A percentile compares a stretch with the other conserved stretches of the same genome.
These are phyloP conservation scores for Acanthosepion lycidas DNA, from an alignment of 2,888 invertebrate genomes.

Conservation along the genomic window DNA sequence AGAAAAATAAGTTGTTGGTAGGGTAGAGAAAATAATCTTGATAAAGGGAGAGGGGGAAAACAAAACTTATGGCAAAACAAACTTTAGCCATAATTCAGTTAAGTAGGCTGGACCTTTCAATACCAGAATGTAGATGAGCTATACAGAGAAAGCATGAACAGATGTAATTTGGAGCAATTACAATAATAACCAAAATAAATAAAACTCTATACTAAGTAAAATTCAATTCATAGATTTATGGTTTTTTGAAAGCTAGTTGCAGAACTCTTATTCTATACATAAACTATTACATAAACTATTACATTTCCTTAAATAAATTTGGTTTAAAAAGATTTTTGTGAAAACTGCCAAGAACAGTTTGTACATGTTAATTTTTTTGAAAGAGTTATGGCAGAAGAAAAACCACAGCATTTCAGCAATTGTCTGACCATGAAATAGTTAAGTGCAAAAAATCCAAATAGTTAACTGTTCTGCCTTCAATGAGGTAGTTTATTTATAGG, in stretches of 20 bases:
- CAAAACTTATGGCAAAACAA: neutral
- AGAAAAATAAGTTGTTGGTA: neutral
- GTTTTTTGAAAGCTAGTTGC: too few species aligned
- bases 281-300: neutral
- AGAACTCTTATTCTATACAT: neutral
- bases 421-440: neutral
- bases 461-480: constrained; percentile 33
- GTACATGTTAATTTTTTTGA: neutral
- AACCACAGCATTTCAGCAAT: neutral
- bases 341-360: neutral
- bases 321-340: neutral
- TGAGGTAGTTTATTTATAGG: constrained; percentile 14
- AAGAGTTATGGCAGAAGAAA: too few species aligned
- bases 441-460: constrained; percentile 33
- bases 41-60: neutral
- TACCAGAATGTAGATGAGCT: neutral
- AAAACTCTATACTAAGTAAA: too few species aligned
- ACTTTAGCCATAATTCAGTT: neutral
- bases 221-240: too few species aligned
- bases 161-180: too few species aligned
- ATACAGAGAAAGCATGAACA: neutral
- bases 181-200: too few species aligned
- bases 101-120: constrained; percentile 9
- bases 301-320: neutral
- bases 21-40: neutral